Conservation (phyloP, 2,888 invertebrate genomes). For the Xestia sexstrigata region DNA sequence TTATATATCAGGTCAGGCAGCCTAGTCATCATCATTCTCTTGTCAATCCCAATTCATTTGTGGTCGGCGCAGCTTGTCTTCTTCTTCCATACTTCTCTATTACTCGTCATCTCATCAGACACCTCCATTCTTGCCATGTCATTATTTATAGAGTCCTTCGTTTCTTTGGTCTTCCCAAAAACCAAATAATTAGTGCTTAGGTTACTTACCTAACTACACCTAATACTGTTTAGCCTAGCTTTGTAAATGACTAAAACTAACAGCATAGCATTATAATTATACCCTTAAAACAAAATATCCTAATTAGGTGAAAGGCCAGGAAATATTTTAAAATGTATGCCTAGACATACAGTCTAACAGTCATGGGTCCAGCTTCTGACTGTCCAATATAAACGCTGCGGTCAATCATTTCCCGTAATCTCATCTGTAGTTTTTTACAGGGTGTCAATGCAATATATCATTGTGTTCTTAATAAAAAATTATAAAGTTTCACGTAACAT, state of each 20-base stretch:
- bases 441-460: not conserved
- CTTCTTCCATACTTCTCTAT: no score
- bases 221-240: not conserved
- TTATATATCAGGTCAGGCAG: not conserved
- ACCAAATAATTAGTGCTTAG: not conserved
- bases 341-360: not conserved
- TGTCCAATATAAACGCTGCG: not conserved
- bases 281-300: not conserved
- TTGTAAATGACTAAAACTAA: not conserved
- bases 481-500: not conserved
- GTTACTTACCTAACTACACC: not conserved
- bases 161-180: not conserved
- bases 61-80: no score
- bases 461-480: not conserved
- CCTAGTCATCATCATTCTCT: no score
- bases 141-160: no score
- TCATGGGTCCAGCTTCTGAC: not conserved
- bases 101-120: no score
- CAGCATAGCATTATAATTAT: not conserved
- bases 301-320: not conserved
- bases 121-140: no score
- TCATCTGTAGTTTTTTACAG: not conserved
- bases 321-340: not conserved
- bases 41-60: no score
- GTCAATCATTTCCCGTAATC: not conserved